Evolutionary conservation across 2,797 vertebrate genomes (phyloP), one percentile per base, ranked within the genome.

Genomic region (Schizopygopsis malacanthus): DNA sequence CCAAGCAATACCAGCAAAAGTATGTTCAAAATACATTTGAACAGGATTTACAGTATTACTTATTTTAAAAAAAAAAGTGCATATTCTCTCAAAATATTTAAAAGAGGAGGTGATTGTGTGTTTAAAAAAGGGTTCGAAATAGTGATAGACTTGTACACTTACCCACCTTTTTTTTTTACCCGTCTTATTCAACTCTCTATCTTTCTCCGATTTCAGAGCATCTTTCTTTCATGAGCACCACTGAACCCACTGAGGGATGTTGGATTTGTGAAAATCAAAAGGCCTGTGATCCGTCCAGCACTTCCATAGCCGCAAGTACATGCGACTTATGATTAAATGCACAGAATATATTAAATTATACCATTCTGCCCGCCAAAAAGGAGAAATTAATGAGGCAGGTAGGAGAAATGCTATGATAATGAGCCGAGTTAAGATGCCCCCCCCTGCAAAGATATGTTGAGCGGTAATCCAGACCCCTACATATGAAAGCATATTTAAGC

Each of bases 271-370:
- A 61, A 88, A 88, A 88, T 88, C 79, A 89, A 72, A 89, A 77
- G 83, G 88, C 82, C 85, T 56, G 41, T 87, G 88, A 89, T 89
- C 88, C 73, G 33, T 79, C 73, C 73, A 65, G 81, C 83, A 65
- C 85, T 33, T 81, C 28, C 37, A 54, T 59, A 88, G 82, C 82
- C 47, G 39, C 47, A 20, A 72, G 73, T 80, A 88, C 87, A 87
- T 52, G 76, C 56, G 82, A 83, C 87, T 88, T 88, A 86, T 85
- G 86, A 89, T 89, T 89, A 87, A 83, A 86, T 13, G 83, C 2
- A 43, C 61, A 77, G 88, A 69, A 88, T 87, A 89, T 88, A 90
- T 88, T 89, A 89, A 90, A 90, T 89, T 88, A 90, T 89, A 89
- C 78, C 69, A 85, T 89, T 89, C 84, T 88, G 73, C 87, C 37